These are phyloP conservation scores for Hydrophis major DNA, from an alignment of 2,797 vertebrate genomes.

Conservation along the genomic window DNA sequence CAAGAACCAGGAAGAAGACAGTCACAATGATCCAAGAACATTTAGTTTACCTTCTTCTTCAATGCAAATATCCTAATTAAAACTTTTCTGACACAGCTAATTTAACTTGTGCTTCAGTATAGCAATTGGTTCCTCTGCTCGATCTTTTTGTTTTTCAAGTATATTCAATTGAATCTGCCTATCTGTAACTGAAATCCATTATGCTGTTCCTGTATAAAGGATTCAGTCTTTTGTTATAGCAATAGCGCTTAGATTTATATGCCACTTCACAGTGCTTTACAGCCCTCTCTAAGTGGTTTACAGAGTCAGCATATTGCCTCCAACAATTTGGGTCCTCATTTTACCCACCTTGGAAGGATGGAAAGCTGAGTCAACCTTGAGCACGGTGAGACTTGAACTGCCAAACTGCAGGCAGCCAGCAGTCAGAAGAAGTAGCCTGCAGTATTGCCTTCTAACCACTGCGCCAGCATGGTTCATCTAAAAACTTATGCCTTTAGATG, in stretches of 20 bases:
- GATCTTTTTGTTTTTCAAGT: neutral
- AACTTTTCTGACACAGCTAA: neutral
- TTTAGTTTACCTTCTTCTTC: neutral
- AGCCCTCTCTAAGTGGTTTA: too few species aligned
- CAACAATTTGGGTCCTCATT: too few species aligned
- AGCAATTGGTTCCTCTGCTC: neutral
- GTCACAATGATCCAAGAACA: neutral
- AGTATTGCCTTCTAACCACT: too few species aligned
- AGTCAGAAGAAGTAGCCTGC: too few species aligned
- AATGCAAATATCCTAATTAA: neutral
- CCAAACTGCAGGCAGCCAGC: too few species aligned
- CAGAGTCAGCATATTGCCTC: too few species aligned
- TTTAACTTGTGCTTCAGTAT: neutral
- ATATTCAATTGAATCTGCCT: neutral
- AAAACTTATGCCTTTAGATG: neutral
- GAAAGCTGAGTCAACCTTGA: too few species aligned
- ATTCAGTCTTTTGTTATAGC: neutral
- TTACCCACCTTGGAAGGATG: too few species aligned
- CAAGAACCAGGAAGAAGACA: neutral
- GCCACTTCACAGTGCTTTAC: too few species aligned
- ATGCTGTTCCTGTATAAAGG: neutral
- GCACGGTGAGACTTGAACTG: too few species aligned
- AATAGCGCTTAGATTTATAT: too few species aligned
- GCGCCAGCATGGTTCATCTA: too few species aligned
- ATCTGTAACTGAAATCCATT: neutral